Conservation (phyloP, 2,797 vertebrate species). For the Gallirallus australis region DNA sequence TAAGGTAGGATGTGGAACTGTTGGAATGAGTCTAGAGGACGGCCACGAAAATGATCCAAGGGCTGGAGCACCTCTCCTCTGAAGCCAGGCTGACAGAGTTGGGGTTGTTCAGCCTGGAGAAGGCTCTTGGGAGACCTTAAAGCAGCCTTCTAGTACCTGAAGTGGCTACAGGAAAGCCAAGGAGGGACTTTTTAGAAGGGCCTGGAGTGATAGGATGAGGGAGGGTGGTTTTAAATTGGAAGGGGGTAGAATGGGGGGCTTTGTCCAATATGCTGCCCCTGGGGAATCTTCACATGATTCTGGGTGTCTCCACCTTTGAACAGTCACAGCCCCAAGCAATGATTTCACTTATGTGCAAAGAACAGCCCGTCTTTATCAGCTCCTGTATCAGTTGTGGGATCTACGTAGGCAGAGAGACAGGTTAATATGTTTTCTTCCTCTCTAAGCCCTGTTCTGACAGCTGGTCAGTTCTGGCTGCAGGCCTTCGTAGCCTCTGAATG, state of each 20-base stretch:
- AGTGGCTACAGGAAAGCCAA: too few relatives aligned
- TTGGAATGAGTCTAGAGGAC: too few relatives aligned
- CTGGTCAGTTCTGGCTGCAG: constrained; percentile 15
- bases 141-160: too few relatives aligned
- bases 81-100: too few relatives aligned
- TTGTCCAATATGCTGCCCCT: not conserved
- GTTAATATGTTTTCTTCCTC: constrained; percentile 13
- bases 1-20: too few relatives aligned
- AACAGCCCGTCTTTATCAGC: not conserved
- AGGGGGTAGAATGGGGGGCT: fast-evolving
- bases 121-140: too few relatives aligned
- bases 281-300: not conserved
- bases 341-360: not conserved
- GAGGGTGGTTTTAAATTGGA: too few relatives aligned
- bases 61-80: too few relatives aligned
- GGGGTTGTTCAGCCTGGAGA: too few relatives aligned
- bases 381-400: not conserved
- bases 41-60: too few relatives aligned
- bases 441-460: not conserved
- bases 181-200: too few relatives aligned
- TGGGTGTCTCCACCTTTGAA: not conserved
- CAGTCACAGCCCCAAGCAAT: not conserved
- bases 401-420: not conserved
- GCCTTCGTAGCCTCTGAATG: constrained; percentile 23
- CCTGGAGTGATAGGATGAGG: too few relatives aligned